Percentiles rank a stretch among this genome's conserved stretches.
Conservation (phyloP, 2,888 invertebrate species). For the Aspidiotus rigidus region DNA sequence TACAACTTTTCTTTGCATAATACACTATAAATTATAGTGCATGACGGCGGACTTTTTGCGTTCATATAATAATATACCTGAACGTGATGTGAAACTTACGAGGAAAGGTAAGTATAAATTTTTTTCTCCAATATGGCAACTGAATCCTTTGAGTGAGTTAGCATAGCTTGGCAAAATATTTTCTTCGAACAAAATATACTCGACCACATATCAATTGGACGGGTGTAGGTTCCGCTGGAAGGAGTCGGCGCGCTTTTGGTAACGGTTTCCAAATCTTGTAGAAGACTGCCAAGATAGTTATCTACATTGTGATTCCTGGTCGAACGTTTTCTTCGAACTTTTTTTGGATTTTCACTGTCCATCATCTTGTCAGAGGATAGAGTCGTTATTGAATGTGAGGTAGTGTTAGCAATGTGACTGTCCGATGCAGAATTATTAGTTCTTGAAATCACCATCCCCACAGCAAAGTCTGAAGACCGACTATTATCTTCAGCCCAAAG, state of each 20-base stretch:
- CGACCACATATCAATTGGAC: slow-evolving; percentile 51
- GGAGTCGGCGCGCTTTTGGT: too few relatives aligned
- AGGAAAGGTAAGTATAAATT: slow-evolving; percentile 60
- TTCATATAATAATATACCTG: neutral
- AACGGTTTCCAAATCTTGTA: slow-evolving; percentile 6
- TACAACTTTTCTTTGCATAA: too few relatives aligned
- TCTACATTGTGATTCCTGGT: neutral
- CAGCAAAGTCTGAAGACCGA: slow-evolving; percentile 11
- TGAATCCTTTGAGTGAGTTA: slow-evolving; percentile 59
- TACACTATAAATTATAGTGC: too few relatives aligned
- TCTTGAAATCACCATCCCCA: too few relatives aligned
- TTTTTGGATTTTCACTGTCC: neutral
- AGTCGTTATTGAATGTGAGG: neutral
- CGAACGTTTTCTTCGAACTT: slow-evolving; percentile 9
- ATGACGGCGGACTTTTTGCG: too few relatives aligned
- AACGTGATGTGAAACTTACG: slow-evolving; percentile 51
- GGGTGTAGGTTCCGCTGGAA: neutral
- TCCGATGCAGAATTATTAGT: too few relatives aligned
- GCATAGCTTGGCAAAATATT: slow-evolving; percentile 66
- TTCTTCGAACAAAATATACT: slow-evolving; percentile 68
- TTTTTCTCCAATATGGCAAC: slow-evolving; percentile 69
- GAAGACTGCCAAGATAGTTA: slow-evolving; percentile 15
- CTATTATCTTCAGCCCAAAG: slow-evolving; percentile 32
- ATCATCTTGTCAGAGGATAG: neutral
- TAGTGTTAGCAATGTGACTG: too few relatives aligned